Percentiles rank a stretch among this genome's conserved stretches.
These are phyloP conservation scores for Ophthalmolycus amberensis DNA, from an alignment of 2,113 vertebrate species.

Conservation along the genomic window DNA sequence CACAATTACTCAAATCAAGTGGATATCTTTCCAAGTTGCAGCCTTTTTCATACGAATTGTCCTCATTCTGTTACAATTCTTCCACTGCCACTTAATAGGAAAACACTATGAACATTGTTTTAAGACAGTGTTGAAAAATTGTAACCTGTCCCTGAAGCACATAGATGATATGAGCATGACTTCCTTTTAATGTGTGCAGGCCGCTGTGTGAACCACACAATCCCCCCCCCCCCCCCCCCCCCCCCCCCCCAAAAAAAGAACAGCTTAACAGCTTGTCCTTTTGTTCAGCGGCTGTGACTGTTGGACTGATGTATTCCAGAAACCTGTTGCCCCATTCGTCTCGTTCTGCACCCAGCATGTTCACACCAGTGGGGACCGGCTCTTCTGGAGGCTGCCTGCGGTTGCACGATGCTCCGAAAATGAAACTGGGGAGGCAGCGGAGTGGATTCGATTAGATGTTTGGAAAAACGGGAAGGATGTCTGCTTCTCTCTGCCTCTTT, in stretches of 20 bases:
- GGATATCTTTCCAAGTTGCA: background rate
- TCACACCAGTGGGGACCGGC: conserved; percentile 35
- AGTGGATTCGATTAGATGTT: conserved; percentile 58
- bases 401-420: conserved; percentile 67
- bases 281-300: background rate
- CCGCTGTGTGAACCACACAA: background rate
- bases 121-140: background rate
- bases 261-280: background rate
- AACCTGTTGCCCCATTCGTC: conserved; percentile 49
- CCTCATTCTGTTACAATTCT: background rate
- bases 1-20: background rate
- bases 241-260: background rate
- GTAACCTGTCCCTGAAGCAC: background rate
- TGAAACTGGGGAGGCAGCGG: conserved; percentile 50
- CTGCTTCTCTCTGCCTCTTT: conserved; percentile 17
- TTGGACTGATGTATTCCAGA: conserved; percentile 30
- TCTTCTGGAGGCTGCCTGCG: conserved; percentile 52
- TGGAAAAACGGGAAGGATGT: conserved; percentile 50
- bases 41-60: background rate
- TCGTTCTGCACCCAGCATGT: conserved; percentile 39
- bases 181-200: background rate
- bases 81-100: background rate
- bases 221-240: no score
- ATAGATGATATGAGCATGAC: background rate
- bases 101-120: background rate